Evolutionary conservation across 2,797 vertebrate genomes (phyloP).

Genomic region (Paramormyrops hopkinsi): DNA sequence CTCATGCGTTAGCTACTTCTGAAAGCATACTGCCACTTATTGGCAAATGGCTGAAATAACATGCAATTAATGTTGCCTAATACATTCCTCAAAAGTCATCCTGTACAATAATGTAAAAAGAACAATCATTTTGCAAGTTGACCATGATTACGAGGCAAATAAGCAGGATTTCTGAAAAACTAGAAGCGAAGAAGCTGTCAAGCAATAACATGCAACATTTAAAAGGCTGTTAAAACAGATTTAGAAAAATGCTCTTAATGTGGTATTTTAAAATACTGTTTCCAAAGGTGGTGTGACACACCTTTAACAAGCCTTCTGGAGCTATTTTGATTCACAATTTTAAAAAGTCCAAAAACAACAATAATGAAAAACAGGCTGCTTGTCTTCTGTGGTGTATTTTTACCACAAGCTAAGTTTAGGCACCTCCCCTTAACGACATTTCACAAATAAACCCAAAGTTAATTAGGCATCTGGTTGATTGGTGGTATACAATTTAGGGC

Average conservation of each 20-base stretch:
- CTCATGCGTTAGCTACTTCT: background rate
- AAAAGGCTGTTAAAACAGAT: background rate
- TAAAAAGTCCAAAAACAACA: background rate
- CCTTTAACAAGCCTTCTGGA: background rate
- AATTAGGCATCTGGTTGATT: constrained; percentile 10
- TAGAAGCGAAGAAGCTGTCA: background rate
- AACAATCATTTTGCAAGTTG: background rate
- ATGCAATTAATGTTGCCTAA: background rate
- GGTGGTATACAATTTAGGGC: background rate
- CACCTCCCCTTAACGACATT: background rate
- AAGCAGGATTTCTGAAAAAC: background rate
- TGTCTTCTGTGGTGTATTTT: background rate
- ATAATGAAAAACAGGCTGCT: constrained; percentile 1
- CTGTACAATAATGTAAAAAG: background rate
- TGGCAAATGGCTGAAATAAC: background rate
- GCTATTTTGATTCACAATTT: background rate
- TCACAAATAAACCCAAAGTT: constrained; percentile 8
- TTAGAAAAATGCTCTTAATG: constrained; percentile 4
- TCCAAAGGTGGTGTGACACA: background rate
- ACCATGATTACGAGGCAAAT: background rate
- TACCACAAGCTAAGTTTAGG: constrained; percentile 5
- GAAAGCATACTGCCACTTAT: background rate
- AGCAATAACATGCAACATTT: background rate
- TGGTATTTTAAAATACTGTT: background rate
- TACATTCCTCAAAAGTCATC: background rate